Conservation (phyloP, 1,140 invertebrate genomes). For the Cotesia vestalis region DNA sequence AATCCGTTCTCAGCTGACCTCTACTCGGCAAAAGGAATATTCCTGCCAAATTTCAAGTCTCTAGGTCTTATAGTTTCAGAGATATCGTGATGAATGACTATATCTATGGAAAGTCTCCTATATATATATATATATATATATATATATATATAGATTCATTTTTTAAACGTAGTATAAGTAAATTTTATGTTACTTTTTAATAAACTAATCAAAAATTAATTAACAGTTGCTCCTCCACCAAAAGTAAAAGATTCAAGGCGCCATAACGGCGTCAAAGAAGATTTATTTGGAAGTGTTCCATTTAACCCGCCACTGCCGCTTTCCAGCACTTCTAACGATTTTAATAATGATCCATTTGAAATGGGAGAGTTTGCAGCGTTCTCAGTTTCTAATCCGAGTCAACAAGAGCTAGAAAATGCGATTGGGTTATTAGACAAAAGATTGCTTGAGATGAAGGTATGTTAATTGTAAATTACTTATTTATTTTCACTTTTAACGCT, state of each 20-base stretch:
- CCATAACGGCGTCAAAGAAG: constrained; percentile 66
- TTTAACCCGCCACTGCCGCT: constrained; percentile 66
- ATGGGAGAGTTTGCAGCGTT: constrained; percentile 77
- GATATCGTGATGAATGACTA: no score
- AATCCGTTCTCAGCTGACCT: no score
- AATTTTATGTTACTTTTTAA: constrained; percentile 5
- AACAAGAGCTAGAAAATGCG: constrained; percentile 73
- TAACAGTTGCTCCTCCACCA: constrained; percentile 80
- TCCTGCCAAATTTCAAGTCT: no score
- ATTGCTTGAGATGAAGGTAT: constrained; percentile 84
- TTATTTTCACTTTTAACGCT: neutral
- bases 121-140: no score
- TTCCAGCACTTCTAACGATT: constrained; percentile 53
- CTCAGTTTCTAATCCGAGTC: constrained; percentile 60
- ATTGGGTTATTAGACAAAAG: constrained; percentile 81
- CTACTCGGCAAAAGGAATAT: no score
- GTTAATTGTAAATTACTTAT: neutral
- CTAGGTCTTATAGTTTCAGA: no score
- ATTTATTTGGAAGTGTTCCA: constrained; percentile 70
- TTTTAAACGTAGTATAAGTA: no score
- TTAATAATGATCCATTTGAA: constrained; percentile 75
- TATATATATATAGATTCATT: no score
- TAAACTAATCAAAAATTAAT: constrained; percentile 15
- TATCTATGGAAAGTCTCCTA: no score
- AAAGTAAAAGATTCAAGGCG: constrained; percentile 78